phyloP scores from a whole-genome alignment of 2,797 vertebrate species.

The Spheniscus humboldti region DNA sequence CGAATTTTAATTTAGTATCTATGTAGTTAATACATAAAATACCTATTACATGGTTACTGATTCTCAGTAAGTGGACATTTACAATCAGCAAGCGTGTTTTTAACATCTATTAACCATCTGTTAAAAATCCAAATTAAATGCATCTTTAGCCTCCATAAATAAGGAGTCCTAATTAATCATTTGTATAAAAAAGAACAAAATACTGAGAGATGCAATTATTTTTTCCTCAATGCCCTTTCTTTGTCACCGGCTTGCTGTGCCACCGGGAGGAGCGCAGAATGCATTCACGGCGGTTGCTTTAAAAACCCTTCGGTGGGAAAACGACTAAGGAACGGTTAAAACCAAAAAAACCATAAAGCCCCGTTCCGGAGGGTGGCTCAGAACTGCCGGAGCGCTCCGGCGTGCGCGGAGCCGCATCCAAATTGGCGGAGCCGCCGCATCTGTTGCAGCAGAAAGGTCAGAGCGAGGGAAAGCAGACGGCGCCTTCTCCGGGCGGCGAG shows the following conservation, averaged over 20 bases:
- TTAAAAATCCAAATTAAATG: slow-evolving; percentile 42
- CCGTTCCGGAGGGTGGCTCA: neutral
- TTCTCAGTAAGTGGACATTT: slow-evolving; percentile 56
- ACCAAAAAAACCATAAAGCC: neutral
- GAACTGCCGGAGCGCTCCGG: neutral
- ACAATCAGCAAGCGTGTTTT: slow-evolving; percentile 57
- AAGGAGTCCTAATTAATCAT: slow-evolving; percentile 32
- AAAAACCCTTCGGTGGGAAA: neutral
- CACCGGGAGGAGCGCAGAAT: neutral
- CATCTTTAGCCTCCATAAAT: slow-evolving; percentile 39
- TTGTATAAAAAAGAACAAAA: neutral
- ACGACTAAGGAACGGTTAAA: neutral
- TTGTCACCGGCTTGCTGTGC: neutral
- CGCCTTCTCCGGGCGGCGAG: slow-evolving; percentile 21
- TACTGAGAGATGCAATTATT: neutral
- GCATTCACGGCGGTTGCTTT: neutral
- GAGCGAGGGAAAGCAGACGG: slow-evolving; percentile 29
- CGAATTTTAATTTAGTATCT: slow-evolving; percentile 32
- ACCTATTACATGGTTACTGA: slow-evolving; percentile 51
- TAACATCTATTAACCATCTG: slow-evolving; percentile 62
- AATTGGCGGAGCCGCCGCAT: neutral
- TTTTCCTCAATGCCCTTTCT: neutral
- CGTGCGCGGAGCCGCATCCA: neutral
- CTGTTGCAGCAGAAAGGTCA: slow-evolving; percentile 52
- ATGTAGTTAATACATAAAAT: slow-evolving; percentile 41